phyloP scores from a whole-genome alignment of 2,888 invertebrate species.

The Apocheima hispidaria region DNA sequence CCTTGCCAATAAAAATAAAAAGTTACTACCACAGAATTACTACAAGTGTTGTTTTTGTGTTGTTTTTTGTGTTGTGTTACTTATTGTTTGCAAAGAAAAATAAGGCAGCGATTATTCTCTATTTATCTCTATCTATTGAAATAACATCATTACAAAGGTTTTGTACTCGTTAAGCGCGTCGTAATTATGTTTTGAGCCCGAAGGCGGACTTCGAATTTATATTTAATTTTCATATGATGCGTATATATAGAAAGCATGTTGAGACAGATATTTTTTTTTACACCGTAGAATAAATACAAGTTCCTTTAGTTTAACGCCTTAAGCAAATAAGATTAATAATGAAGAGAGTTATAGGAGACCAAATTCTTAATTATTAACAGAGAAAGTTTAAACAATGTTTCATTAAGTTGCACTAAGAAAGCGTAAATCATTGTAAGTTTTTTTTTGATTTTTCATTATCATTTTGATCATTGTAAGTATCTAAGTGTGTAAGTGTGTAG shows the following conservation, averaged over 20 bases:
- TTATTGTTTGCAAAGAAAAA: too few relatives aligned
- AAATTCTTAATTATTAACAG: neutral
- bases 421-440: too few relatives aligned
- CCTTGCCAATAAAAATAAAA: too few relatives aligned
- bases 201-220: slow-evolving; percentile 38
- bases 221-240: slow-evolving; percentile 43
- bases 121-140: slow-evolving; percentile 12
- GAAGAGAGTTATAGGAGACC: neutral
- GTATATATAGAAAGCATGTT: slow-evolving; percentile 29
- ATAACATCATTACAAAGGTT: slow-evolving; percentile 34
- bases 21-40: too few relatives aligned
- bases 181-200: slow-evolving; percentile 45
- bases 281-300: neutral
- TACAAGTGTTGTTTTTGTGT: too few relatives aligned
- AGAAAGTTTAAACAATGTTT: neutral
- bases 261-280: slow-evolving; percentile 39
- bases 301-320: slow-evolving; percentile 21
- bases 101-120: slow-evolving; percentile 6
- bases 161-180: slow-evolving; percentile 33
- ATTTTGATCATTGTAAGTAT: too few relatives aligned
- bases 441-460: too few relatives aligned
- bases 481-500: too few relatives aligned
- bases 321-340: slow-evolving; percentile 16
- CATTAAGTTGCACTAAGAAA: too few relatives aligned
- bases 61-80: too few relatives aligned